A percentile compares a stretch with the other conserved stretches of the same genome.
Conservation (phyloP, 2,113 vertebrate genomes). For the Loxodonta africana region DNA sequence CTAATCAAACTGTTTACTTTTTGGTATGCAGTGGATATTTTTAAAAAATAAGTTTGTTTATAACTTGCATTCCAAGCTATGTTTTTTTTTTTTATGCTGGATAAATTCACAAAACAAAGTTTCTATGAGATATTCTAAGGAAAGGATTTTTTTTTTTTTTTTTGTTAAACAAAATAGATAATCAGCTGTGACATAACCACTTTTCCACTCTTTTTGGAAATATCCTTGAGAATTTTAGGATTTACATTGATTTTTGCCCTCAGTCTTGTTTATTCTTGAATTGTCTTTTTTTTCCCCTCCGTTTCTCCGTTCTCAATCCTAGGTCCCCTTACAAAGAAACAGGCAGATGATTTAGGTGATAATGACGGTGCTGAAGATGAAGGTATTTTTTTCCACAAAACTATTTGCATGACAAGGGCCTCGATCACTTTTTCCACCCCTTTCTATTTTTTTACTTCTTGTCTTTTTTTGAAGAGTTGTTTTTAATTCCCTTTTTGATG, state of each 20-base stretch:
- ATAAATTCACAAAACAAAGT: constrained; percentile 51
- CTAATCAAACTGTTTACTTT: constrained; percentile 70
- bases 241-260: constrained; percentile 92
- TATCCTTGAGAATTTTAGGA: constrained; percentile 90
- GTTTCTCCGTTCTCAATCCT: constrained; percentile 99
- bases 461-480: constrained; percentile 97
- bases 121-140: constrained; percentile 68
- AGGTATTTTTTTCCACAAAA: constrained; percentile 98
- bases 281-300: constrained; percentile 98
- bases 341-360: constrained; percentile 99
- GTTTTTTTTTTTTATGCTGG: constrained; percentile 68
- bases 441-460: constrained; percentile 98
- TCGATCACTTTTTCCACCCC: constrained; percentile 95
- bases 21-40: constrained; percentile 77
- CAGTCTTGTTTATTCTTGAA: constrained; percentile 99
- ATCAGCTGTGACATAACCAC: constrained; percentile 76
- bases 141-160: constrained; percentile 66
- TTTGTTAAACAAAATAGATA: neutral
- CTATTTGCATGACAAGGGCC: constrained; percentile 99
- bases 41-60: constrained; percentile 79
- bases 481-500: constrained; percentile 97
- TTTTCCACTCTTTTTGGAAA: constrained; percentile 88
- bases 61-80: constrained; percentile 63
- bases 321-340: constrained; percentile 99
- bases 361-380: constrained; percentile 99